Evolutionary conservation across 2,888 invertebrate species (phyloP).

Genomic region (Agelastica alni): DNA sequence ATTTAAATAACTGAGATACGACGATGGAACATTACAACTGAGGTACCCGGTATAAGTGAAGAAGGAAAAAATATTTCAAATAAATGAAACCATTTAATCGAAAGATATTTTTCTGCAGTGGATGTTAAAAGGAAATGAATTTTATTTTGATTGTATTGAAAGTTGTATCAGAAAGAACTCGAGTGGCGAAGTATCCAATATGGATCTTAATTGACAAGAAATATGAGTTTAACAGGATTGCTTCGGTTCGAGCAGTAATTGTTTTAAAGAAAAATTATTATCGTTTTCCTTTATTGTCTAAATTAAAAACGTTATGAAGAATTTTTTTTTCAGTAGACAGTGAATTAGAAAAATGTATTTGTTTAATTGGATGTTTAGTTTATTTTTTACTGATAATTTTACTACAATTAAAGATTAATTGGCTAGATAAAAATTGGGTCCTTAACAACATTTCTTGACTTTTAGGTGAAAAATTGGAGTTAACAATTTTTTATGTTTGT

Average conservation of each 20-base stretch:
- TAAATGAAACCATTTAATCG: slow-evolving; percentile 17
- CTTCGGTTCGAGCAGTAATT: slow-evolving; percentile 7
- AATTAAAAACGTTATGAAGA: not conserved
- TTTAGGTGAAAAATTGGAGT: too few relatives aligned
- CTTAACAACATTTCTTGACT: too few relatives aligned
- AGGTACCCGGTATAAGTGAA: not conserved
- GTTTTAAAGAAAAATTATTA: slow-evolving; percentile 7
- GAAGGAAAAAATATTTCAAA: slow-evolving; percentile 12
- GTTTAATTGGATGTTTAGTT: too few relatives aligned
- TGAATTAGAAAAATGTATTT: too few relatives aligned
- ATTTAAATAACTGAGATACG: too few relatives aligned
- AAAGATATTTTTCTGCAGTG: slow-evolving; percentile 19
- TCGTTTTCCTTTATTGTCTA: not conserved
- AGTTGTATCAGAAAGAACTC: slow-evolving; percentile 16
- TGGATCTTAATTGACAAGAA: slow-evolving; percentile 18
- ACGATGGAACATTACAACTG: too few relatives aligned
- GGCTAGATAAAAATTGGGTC: too few relatives aligned
- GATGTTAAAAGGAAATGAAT: slow-evolving; percentile 21
- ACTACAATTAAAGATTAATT: too few relatives aligned
- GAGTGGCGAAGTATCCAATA: slow-evolving; percentile 11
- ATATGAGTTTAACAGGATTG: slow-evolving; percentile 19
- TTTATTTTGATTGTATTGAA: slow-evolving; percentile 18
- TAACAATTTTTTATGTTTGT: too few relatives aligned
- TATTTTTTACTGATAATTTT: too few relatives aligned
- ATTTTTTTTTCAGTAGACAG: not conserved